Conservation (phyloP, 2,888 invertebrate species). For the Phortica magna region DNA sequence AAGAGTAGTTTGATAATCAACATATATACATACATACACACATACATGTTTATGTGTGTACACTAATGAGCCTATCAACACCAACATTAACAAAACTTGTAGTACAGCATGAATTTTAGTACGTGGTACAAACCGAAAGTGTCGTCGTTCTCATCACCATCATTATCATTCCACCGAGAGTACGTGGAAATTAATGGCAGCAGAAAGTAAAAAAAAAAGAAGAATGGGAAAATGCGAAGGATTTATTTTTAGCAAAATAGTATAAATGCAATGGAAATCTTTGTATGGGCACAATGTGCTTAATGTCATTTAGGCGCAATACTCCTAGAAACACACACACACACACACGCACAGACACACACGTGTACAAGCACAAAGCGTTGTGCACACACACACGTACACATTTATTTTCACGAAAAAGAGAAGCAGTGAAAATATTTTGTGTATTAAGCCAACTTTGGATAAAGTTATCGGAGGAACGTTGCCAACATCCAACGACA, state of each 20-base stretch:
- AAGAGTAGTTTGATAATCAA: background rate
- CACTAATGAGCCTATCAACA: slow-evolving; percentile 28
- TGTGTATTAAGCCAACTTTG: slow-evolving; percentile 23
- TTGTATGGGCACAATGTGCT: slow-evolving; percentile 29
- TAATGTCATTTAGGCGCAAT: slow-evolving; percentile 36
- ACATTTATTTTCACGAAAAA: background rate
- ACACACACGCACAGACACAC: slow-evolving; percentile 15
- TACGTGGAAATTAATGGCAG: slow-evolving; percentile 31
- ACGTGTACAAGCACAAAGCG: slow-evolving; percentile 13
- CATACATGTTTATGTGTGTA: background rate
- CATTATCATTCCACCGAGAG: slow-evolving; percentile 28
- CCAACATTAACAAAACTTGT: slow-evolving; percentile 18
- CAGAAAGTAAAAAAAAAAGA: background rate
- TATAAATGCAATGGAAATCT: slow-evolving; percentile 6
- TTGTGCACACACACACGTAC: slow-evolving; percentile 5
- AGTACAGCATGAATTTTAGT: background rate
- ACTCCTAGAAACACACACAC: background rate
- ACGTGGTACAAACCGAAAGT: background rate
- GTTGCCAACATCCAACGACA: slow-evolving; percentile 46
- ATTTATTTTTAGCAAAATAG: slow-evolving; percentile 31
- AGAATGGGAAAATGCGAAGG: background rate
- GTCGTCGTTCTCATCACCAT: slow-evolving; percentile 7
- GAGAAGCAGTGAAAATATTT: background rate
- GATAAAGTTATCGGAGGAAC: slow-evolving; percentile 3
- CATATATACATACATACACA: background rate